These are phyloP conservation scores for Argopecten irradians DNA, from an alignment of 1,140 invertebrate species.

Conservation along the genomic window DNA sequence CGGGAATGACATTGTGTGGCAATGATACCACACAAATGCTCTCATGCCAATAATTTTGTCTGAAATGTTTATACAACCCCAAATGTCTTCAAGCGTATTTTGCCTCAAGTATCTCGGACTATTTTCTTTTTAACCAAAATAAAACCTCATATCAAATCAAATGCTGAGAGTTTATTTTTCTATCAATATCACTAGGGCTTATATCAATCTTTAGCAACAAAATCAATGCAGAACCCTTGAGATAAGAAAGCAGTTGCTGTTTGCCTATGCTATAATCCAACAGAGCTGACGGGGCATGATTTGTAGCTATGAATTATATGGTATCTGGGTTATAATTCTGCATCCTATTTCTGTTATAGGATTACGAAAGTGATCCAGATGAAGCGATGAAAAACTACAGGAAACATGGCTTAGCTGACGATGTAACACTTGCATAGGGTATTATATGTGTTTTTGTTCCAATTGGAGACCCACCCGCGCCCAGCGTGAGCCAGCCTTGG, in stretches of 20 bases:
- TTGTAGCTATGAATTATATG: background rate
- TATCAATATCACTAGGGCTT: background rate
- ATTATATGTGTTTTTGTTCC: background rate
- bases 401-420: background rate
- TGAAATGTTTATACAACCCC: background rate
- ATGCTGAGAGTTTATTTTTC: background rate
- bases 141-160: background rate
- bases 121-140: background rate
- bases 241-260: constrained; percentile 7
- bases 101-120: background rate
- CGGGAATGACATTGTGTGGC: background rate
- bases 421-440: background rate
- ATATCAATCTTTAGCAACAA: background rate
- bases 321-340: constrained; percentile 3
- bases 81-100: background rate
- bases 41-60: background rate
- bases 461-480: background rate
- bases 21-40: background rate
- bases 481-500: background rate
- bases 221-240: background rate
- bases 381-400: background rate
- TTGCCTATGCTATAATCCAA: background rate
- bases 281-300: background rate
- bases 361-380: background rate
- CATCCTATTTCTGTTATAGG: background rate